phyloP scores from a whole-genome alignment of 2,113 vertebrate genomes.

The Anolis carolinensis region DNA sequence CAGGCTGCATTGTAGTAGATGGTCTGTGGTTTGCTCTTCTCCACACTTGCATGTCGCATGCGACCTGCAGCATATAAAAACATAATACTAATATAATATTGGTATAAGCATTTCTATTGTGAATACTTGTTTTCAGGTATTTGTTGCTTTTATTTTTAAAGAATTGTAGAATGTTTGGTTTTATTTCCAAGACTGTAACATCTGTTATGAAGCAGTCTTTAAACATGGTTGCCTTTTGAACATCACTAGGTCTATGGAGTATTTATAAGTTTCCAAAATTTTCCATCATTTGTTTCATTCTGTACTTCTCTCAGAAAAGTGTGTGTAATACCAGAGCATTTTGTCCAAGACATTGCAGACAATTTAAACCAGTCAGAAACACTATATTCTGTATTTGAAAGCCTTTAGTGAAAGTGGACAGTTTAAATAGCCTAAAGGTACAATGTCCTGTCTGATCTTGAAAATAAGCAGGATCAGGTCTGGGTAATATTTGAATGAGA shows the following conservation, averaged over 20 bases:
- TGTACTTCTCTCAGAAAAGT: not conserved
- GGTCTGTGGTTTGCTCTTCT: too few relatives aligned
- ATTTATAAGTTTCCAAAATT: not conserved
- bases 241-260: too few relatives aligned
- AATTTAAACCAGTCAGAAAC: not conserved
- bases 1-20: too few relatives aligned
- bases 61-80: too few relatives aligned
- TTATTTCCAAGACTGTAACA: not conserved
- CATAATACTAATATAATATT: not conserved
- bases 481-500: too few relatives aligned
- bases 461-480: too few relatives aligned
- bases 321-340: not conserved
- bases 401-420: not conserved
- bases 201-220: not conserved
- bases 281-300: not conserved
- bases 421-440: too few relatives aligned
- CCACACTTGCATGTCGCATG: too few relatives aligned
- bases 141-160: not conserved
- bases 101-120: constrained; percentile 17
- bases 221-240: not conserved
- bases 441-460: too few relatives aligned
- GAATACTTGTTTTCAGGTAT: not conserved
- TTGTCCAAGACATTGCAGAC: not conserved
- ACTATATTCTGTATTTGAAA: not conserved
- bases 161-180: not conserved